These are phyloP conservation scores for Nyctibius bracteatus DNA, from an alignment of 2,113 vertebrate species.

Conservation along the genomic window DNA sequence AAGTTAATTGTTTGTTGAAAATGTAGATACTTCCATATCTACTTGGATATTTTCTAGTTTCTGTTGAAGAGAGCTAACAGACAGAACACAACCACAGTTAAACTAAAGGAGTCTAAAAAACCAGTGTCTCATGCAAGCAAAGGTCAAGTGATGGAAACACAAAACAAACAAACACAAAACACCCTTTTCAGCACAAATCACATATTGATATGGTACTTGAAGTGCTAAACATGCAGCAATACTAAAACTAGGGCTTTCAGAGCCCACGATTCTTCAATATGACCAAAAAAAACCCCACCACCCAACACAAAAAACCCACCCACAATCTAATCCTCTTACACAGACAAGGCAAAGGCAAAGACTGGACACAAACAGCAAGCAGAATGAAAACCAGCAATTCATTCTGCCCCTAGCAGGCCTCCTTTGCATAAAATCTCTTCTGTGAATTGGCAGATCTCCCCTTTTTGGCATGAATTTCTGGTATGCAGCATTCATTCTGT, in stretches of 20 bases:
- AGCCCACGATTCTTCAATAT: background rate
- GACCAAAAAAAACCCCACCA: background rate
- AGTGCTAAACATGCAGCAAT: background rate
- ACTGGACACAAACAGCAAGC: background rate
- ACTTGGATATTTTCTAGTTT: background rate
- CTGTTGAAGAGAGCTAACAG: background rate
- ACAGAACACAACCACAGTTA: background rate
- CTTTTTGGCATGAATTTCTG: background rate
- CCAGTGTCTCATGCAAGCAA: background rate
- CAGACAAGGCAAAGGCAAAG: constrained; percentile 24
- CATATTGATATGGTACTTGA: background rate
- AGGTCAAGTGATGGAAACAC: background rate
- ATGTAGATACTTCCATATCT: background rate
- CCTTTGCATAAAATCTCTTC: constrained; percentile 30
- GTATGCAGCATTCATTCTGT: constrained; percentile 16
- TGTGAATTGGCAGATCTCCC: constrained; percentile 24
- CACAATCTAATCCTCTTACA: background rate
- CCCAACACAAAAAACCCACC: background rate
- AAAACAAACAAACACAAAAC: no score
- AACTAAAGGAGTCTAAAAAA: background rate
- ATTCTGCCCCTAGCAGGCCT: constrained; percentile 10
- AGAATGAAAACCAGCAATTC: constrained; percentile 42
- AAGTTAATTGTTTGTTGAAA: background rate
- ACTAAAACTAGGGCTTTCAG: background rate
- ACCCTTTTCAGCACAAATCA: background rate